phyloP scores from a whole-genome alignment of 2,113 vertebrate genomes.

The Tautogolabrus adspersus region DNA sequence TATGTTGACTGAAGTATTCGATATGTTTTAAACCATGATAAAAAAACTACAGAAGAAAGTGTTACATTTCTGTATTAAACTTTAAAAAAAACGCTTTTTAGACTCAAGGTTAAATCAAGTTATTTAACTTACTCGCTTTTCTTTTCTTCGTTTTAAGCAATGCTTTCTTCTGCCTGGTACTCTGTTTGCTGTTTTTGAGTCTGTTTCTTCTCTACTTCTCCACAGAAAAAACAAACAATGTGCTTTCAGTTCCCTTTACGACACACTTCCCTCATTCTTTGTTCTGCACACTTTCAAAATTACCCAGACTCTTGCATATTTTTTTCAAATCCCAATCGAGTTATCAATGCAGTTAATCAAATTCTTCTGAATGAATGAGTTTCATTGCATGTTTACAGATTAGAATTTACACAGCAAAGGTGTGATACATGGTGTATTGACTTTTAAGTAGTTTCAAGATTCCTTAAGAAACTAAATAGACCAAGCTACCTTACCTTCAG shows the following conservation, averaged over 20 bases:
- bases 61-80: too few relatives aligned
- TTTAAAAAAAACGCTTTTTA: too few relatives aligned
- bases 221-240: neutral
- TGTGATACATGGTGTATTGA: neutral
- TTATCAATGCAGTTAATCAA: neutral
- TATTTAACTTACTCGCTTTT: too few relatives aligned
- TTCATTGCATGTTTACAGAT: neutral
- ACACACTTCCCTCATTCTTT: neutral
- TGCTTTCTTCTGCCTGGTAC: too few relatives aligned
- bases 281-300: neutral
- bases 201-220: neutral
- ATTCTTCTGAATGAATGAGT: neutral
- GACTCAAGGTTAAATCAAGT: too few relatives aligned
- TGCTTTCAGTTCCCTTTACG: neutral
- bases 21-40: too few relatives aligned
- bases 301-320: neutral
- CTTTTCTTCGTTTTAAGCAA: too few relatives aligned
- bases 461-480: neutral
- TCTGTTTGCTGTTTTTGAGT: too few relatives aligned
- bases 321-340: neutral
- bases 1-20: neutral
- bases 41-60: too few relatives aligned
- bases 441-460: neutral
- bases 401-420: neutral
- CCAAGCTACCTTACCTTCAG: slow-evolving; percentile 48